Evolutionary conservation across 2,113 vertebrate genomes (phyloP).

Genomic region (Terrapene triunguis): DNA sequence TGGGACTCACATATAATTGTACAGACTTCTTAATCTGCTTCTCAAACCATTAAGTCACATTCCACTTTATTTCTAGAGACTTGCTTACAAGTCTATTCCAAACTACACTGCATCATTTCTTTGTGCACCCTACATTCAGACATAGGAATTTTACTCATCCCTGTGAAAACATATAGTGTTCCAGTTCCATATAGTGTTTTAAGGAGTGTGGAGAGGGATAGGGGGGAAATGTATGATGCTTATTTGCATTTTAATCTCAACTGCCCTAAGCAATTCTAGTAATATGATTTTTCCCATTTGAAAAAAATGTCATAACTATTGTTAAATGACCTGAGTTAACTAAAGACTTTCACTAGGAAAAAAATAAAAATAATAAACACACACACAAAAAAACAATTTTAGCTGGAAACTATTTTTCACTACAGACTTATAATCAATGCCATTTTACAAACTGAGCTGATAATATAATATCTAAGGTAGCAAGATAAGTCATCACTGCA

Average conservation of each 20-base stretch:
- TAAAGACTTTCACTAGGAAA: neutral
- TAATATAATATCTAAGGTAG: conserved; percentile 16
- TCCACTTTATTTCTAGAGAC: neutral
- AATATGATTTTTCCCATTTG: neutral
- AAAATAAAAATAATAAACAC: conserved; percentile 1
- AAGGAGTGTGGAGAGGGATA: neutral
- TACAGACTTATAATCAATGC: conserved; percentile 12
- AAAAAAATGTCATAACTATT: neutral
- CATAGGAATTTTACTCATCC: neutral
- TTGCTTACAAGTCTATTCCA: neutral
- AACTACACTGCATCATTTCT: neutral
- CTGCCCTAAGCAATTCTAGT: neutral
- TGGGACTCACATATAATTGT: neutral
- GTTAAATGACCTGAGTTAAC: neutral
- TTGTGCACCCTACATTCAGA: neutral
- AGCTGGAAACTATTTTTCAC: neutral
- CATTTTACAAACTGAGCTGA: conserved; percentile 35
- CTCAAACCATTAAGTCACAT: neutral
- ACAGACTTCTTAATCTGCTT: neutral
- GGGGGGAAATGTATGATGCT: neutral
- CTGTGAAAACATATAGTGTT: neutral
- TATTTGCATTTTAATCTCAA: neutral
- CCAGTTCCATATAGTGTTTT: neutral
- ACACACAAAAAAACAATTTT: neutral
- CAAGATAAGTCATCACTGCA: conserved; percentile 43